phyloP scores from a whole-genome alignment of 2,113 vertebrate species.

The Potamarius usumacintae region DNA sequence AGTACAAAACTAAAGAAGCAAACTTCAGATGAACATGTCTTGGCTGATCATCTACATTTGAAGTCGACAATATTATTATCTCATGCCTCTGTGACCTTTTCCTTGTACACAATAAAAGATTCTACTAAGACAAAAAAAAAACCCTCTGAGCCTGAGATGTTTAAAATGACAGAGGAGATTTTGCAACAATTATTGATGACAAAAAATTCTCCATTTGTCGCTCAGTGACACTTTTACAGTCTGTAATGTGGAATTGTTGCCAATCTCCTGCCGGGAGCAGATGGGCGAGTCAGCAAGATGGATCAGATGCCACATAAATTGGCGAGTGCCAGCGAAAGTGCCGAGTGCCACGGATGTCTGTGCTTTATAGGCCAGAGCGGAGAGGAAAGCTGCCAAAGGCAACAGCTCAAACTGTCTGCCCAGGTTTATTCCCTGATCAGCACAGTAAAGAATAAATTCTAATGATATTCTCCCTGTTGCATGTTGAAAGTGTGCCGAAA shows the following conservation, averaged over 20 bases:
- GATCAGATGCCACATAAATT: slow-evolving; percentile 77
- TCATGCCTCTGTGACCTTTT: neutral
- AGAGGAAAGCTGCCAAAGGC: slow-evolving; percentile 63
- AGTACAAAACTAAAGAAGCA: neutral
- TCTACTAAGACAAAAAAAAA: slow-evolving; percentile 23
- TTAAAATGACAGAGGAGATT: slow-evolving; percentile 44
- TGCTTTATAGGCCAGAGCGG: slow-evolving; percentile 62
- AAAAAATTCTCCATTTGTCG: slow-evolving; percentile 65
- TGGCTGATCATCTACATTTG: neutral
- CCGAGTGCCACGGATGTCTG: slow-evolving; percentile 62
- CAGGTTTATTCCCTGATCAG: slow-evolving; percentile 46
- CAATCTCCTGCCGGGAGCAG: slow-evolving; percentile 70
- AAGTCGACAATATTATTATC: neutral
- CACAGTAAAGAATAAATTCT: slow-evolving; percentile 41
- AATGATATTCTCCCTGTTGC: slow-evolving; percentile 34
- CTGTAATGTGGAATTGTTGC: slow-evolving; percentile 66
- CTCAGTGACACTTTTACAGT: slow-evolving; percentile 76
- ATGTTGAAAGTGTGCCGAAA: neutral
- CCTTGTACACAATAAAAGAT: neutral
- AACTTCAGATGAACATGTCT: neutral
- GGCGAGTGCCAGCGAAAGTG: slow-evolving; percentile 61
- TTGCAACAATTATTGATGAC: slow-evolving; percentile 65
- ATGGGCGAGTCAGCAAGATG: slow-evolving; percentile 70
- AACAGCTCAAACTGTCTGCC: slow-evolving; percentile 58
- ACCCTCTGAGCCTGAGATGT: neutral